phyloP scores from a whole-genome alignment of 2,888 invertebrate genomes.

The Cosmia pyralina region DNA sequence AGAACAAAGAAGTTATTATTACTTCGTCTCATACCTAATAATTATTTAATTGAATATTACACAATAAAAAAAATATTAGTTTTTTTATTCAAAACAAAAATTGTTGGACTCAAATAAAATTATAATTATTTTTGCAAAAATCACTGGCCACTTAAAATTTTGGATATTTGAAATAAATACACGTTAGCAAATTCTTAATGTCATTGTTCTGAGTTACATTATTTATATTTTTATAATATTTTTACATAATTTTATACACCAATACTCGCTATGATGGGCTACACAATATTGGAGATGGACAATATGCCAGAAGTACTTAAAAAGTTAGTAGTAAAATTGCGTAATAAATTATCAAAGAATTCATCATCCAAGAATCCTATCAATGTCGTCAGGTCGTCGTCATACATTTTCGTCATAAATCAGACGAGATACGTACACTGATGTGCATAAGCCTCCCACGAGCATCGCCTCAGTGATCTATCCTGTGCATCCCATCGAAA shows the following conservation, averaged over 20 bases:
- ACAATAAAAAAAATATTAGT: background rate
- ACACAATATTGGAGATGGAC: constrained; percentile 74
- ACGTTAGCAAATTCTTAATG: constrained; percentile 28
- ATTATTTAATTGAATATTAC: background rate
- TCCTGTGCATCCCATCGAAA: too few species aligned
- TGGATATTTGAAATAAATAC: constrained; percentile 1
- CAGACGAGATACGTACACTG: background rate
- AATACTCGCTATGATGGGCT: constrained; percentile 67
- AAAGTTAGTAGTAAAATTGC: constrained; percentile 68
- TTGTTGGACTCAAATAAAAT: background rate
- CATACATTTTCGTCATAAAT: background rate
- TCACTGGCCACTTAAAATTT: constrained; percentile 30
- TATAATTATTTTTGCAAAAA: background rate
- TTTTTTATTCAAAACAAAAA: background rate
- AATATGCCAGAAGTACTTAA: constrained; percentile 72
- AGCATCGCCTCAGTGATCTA: background rate
- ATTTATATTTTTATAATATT: constrained; percentile 51
- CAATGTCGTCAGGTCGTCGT: too few species aligned
- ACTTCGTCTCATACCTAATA: background rate
- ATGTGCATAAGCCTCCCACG: background rate
- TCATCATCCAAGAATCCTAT: background rate
- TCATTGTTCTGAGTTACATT: constrained; percentile 31
- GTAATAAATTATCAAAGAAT: background rate
- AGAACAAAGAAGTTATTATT: constrained; percentile 4
- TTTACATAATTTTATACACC: constrained; percentile 50